Evolutionary conservation across 2,888 invertebrate genomes (phyloP).

Genomic region (Yponomeuta sedellus): DNA sequence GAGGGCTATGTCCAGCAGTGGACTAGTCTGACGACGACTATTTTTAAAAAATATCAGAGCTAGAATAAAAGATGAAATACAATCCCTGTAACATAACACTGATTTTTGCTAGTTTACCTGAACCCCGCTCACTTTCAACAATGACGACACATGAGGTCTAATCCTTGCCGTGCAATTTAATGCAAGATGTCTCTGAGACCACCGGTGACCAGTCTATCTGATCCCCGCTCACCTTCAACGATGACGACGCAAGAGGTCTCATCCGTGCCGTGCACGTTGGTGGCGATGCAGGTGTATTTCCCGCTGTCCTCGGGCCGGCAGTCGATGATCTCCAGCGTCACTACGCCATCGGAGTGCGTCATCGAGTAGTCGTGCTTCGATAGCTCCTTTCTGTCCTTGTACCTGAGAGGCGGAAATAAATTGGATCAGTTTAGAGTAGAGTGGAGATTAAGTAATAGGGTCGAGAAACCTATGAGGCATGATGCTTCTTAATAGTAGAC

Average conservation of each 20-base stretch:
- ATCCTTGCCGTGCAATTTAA: too few species aligned
- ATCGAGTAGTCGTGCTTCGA: constrained; percentile 94
- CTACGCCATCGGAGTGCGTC: constrained; percentile 95
- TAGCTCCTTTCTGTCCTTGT: constrained; percentile 94
- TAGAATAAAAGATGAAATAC: too few species aligned
- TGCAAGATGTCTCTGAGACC: not conserved
- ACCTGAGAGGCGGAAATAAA: constrained; percentile 39
- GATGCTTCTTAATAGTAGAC: too few species aligned
- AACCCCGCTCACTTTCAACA: too few species aligned
- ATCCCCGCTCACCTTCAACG: constrained; percentile 86
- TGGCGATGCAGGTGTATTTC: constrained; percentile 95
- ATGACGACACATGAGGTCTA: too few species aligned
- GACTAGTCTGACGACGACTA: too few species aligned
- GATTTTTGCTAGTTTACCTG: too few species aligned
- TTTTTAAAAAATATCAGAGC: too few species aligned
- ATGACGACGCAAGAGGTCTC: constrained; percentile 97
- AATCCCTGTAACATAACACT: too few species aligned
- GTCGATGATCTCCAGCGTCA: constrained; percentile 97
- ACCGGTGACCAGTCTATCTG: not conserved
- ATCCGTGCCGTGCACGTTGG: constrained; percentile 94
- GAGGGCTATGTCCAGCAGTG: too few species aligned
- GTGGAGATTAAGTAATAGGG: not conserved
- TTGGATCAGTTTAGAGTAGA: not conserved
- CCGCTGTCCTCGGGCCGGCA: constrained; percentile 97
- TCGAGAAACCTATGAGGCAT: too few species aligned